A percentile compares a stretch with the other conserved stretches of the same genome.
Evolutionary conservation across 2,797 vertebrate genomes (phyloP).

Genomic region (Centropyge bicolor): DNA sequence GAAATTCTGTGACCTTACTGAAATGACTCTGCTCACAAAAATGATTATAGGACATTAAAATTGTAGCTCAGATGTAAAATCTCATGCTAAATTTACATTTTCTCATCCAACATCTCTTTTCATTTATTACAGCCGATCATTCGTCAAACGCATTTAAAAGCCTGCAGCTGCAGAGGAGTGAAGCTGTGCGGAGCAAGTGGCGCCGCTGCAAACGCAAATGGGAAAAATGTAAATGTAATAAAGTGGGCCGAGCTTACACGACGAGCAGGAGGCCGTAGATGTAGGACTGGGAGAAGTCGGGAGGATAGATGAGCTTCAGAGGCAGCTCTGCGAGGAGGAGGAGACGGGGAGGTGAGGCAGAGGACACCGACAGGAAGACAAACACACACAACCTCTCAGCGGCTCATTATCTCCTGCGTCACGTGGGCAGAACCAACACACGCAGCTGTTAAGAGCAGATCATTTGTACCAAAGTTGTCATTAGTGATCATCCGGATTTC

Average conservation of each 20-base stretch:
- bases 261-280: slow-evolving; percentile 85
- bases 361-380: slow-evolving; percentile 13
- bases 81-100: slow-evolving; percentile 5
- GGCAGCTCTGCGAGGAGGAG: slow-evolving; percentile 79
- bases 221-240: slow-evolving; percentile 54
- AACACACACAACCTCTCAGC: neutral
- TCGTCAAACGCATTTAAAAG: neutral
- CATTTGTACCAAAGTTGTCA: slow-evolving; percentile 80
- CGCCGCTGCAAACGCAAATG: neutral
- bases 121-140: neutral
- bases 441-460: slow-evolving; percentile 26
- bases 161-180: neutral
- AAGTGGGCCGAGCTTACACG: slow-evolving; percentile 73
- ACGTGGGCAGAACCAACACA: neutral
- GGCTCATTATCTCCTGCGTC: slow-evolving; percentile 27
- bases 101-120: neutral
- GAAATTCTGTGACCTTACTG: neutral
- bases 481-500: slow-evolving; percentile 71
- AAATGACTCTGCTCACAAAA: neutral
- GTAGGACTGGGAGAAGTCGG: slow-evolving; percentile 83
- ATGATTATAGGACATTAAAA: neutral
- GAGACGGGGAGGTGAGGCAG: slow-evolving; percentile 34
- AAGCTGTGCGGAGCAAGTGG: neutral
- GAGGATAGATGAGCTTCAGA: slow-evolving; percentile 84
- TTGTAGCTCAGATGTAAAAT: neutral